These are phyloP conservation scores for Melipona bicolor DNA, from an alignment of 2,888 invertebrate genomes.

Conservation along the genomic window DNA sequence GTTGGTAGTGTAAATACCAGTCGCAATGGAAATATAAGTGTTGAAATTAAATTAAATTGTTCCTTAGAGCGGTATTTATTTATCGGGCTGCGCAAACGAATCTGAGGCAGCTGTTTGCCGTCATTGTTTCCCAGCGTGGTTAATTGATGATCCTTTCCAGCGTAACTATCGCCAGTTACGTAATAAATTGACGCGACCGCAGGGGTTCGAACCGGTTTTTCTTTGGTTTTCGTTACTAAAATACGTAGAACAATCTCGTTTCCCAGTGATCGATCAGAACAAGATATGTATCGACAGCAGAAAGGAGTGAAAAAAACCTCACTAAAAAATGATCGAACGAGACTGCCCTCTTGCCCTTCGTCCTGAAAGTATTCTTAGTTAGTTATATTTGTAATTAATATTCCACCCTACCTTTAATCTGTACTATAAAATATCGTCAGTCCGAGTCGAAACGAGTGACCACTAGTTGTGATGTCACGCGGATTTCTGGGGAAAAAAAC, in stretches of 20 bases:
- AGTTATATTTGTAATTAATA: neutral
- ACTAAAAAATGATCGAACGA: neutral
- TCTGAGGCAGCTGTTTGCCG: conserved; percentile 44
- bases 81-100: conserved; percentile 43
- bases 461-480: neutral
- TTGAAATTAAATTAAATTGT: conserved; percentile 58
- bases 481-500: neutral
- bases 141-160: conserved; percentile 36
- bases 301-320: neutral
- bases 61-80: conserved; percentile 59
- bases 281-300: neutral
- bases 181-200: conserved; percentile 41
- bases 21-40: conserved; percentile 7
- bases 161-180: conserved; percentile 8
- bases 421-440: neutral
- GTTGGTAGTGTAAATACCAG: conserved; percentile 29
- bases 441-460: conserved; percentile 8
- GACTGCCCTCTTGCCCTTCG: neutral
- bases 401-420: neutral
- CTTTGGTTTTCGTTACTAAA: conserved; percentile 15
- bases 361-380: neutral
- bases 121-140: conserved; percentile 37
- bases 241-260: neutral
- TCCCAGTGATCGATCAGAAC: neutral
- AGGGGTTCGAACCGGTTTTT: conserved; percentile 1